Base-by-base conservation (phyloP, 2,113 vertebrate species). In the Urocynchramus pylzowi region DNA sequence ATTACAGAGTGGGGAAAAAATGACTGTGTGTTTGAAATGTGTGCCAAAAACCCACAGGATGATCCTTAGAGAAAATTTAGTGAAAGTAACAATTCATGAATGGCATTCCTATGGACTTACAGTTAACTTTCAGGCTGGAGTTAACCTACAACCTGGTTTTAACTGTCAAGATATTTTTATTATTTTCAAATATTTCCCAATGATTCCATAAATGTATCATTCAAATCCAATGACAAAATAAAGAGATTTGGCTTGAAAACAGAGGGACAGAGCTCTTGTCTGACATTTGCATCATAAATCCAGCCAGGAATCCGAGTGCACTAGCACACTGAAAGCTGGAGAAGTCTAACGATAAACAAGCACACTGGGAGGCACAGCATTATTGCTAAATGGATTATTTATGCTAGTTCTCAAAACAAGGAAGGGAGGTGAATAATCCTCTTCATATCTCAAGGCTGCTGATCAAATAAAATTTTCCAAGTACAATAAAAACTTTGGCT, bases 381-480 rank as follows among this genome's bases (percentile, higher is more conserved):
- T 97, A 97, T 97, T 95, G 47, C 95, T 98, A 97, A 98, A 95
- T 97, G 95, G 97, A 98, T 98, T 98, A 98, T 97, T 98, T 98
- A 98, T 98, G 97, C 96, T 97, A 39, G 90, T 97, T 97, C 80
- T 22, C 42, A 10, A 97, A 98, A 97, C 70, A 97, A 96, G 90
- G 44, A 95, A 87, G 37, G 80, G 80, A 92, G 75, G 31, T 87
- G 93, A 95, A 94, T 96, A 98, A 97, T 97, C 87, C 94, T 95
- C 91, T 97, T 98, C 95, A 95, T 96, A 97, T 97, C 96, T 98
- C 91, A 95, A 97, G 80, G 78, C 92, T 97, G 97, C 69, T 98
- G 96, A 97, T 97, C 95, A 98, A 98, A 97, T 97, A 97, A 97
- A 98, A 95, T 97, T 95, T 97, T 98, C 97, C 97, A 97, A 98